Conservation (phyloP, 1,140 invertebrate genomes). For the Oscheius sp. region DNA sequence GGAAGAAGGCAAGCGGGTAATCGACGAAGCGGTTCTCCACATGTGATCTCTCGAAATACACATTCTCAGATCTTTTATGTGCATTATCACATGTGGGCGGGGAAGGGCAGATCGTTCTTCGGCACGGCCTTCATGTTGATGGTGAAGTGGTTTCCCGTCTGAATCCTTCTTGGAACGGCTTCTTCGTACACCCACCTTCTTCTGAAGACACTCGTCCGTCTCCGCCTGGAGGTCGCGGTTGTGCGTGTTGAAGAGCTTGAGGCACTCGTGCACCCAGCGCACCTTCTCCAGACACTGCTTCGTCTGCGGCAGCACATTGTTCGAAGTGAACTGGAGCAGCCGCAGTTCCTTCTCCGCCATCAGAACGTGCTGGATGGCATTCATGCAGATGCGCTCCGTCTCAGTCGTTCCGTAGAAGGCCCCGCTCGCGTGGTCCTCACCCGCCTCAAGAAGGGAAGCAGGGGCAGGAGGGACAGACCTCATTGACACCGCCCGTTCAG, state of each 20-base stretch:
- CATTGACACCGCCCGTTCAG: too few relatives aligned
- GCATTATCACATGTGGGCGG: not conserved
- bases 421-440: not conserved
- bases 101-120: slow-evolving; percentile 3
- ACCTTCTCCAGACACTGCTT: not conserved
- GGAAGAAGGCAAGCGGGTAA: too few relatives aligned
- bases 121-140: not conserved
- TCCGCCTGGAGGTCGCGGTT: not conserved
- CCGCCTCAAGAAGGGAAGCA: too few relatives aligned
- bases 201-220: not conserved
- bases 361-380: not conserved
- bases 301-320: not conserved
- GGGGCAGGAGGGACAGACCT: too few relatives aligned
- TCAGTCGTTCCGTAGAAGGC: slow-evolving; percentile 3
- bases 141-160: not conserved
- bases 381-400: not conserved
- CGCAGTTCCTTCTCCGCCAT: not conserved
- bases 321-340: not conserved
- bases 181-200: too few relatives aligned
- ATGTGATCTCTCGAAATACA: too few relatives aligned
- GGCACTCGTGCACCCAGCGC: slow-evolving; percentile 14
- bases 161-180: too few relatives aligned
- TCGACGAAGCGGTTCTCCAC: too few relatives aligned
- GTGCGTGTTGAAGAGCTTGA: not conserved
- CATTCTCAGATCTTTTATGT: too few relatives aligned